Conservation (phyloP, 2,888 invertebrate genomes). For the Zootermopsis nevadensis region DNA sequence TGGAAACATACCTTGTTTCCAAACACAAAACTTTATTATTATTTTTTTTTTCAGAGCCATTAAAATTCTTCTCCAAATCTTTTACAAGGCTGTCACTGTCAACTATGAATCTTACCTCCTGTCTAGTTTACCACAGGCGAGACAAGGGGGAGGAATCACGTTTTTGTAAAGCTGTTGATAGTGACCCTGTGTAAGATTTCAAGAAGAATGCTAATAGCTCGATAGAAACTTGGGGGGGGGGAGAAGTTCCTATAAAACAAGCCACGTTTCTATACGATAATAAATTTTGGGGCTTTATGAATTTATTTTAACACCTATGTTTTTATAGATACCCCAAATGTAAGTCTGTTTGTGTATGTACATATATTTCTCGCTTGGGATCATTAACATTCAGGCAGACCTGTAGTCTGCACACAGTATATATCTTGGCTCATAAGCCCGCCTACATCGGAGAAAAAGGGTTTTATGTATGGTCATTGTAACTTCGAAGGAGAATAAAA, state of each 20-base stretch:
- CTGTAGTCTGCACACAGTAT: constrained; percentile 35
- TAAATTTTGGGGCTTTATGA: constrained; percentile 34
- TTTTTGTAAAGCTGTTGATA: constrained; percentile 11
- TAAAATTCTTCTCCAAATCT: constrained; percentile 26
- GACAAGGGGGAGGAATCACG: constrained; percentile 27
- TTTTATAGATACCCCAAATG: constrained; percentile 21
- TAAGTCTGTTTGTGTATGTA: constrained; percentile 2
- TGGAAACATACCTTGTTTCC: constrained; percentile 16
- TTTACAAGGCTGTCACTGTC: neutral
- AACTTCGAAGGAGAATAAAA: constrained; percentile 23
- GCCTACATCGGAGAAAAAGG: constrained; percentile 25
- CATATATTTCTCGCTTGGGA: neutral
- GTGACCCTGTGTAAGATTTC: constrained; percentile 12
- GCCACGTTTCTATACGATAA: constrained; percentile 31
- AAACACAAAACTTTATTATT: neutral
- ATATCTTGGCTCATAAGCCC: constrained; percentile 39
- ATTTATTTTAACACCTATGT: constrained; percentile 38
- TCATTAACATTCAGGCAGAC: constrained; percentile 29
- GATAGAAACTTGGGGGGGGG: constrained; percentile 1
- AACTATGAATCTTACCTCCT: constrained; percentile 5
- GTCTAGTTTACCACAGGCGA: constrained; percentile 12
- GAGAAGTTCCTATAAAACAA: constrained; percentile 21
- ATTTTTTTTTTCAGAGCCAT: constrained; percentile 20
- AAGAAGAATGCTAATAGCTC: constrained; percentile 35
- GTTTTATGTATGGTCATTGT: constrained; percentile 42